Evolutionary conservation across 2,888 invertebrate genomes (phyloP).

Genomic region (Dromius quadrimaculatus): DNA sequence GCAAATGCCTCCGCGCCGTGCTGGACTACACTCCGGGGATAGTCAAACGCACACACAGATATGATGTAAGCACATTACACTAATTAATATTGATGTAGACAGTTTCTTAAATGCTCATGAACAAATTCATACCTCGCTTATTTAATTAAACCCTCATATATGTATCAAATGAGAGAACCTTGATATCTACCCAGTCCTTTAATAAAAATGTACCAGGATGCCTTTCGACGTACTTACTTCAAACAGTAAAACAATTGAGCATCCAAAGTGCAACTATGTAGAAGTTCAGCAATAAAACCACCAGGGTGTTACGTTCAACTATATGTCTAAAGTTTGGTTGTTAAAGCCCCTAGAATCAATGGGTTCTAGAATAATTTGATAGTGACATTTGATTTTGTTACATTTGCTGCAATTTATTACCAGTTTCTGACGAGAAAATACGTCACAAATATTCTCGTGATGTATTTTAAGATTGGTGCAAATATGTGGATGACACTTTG

Average conservation of each 20-base stretch:
- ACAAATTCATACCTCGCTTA: neutral
- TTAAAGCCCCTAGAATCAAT: no score
- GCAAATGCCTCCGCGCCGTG: constrained; percentile 10
- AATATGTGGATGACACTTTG: no score
- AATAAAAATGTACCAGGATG: neutral
- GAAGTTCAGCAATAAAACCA: constrained; percentile 2
- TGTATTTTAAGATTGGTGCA: no score
- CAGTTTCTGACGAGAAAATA: no score
- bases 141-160: neutral
- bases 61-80: constrained; percentile 28
- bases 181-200: neutral
- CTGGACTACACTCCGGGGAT: constrained; percentile 37
- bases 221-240: neutral
- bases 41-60: neutral
- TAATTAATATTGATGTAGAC: constrained; percentile 41
- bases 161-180: neutral
- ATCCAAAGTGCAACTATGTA: neutral
- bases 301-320: no score
- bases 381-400: no score
- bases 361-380: no score
- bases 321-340: no score
- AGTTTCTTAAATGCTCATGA: constrained; percentile 14
- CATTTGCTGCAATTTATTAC: no score
- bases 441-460: no score
- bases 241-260: constrained; percentile 9